Evolutionary conservation across 2,888 invertebrate genomes (phyloP), one percentile per base, ranked within the genome.

Genomic region (Leucophenga maculata): DNA sequence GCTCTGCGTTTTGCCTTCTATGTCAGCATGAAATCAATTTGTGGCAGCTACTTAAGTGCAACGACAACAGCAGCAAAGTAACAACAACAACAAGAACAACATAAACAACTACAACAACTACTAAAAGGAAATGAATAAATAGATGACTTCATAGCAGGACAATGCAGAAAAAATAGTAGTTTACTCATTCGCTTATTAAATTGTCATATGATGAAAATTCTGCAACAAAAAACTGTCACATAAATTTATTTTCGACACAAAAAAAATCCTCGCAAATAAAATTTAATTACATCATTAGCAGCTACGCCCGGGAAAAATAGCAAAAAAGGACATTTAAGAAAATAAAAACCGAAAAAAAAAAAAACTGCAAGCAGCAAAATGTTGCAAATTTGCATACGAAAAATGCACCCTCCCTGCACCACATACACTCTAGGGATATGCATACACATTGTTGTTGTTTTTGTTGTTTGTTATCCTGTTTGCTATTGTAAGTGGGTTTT

Each of bases 21-120:
- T 32, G 31, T 16, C 80, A 80, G 82, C 80, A 74, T 78, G 80
- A 80, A 80, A 80, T 80, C 80, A 80, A 80, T 82, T 82, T 80
- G 82, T 73, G 79, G 82, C 82, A 82, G 80, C 80, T 80, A 80
- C 80, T 80, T 80, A 78, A 80, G 80, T 78, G 80, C 78, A 79
- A 77, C 39, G 39, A 39, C 39, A 39, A 39, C 11, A 11, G 39
- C 39, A 39, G 11, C 39, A 39, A 8, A 11, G 8, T 6, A 32
- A 32, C 8, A 39, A 39, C 20, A 62, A 48, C 44, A 52, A n/a
- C 46, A 65, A 26, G 59, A 74, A 73, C 78, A 77, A 72, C 4
- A 39, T 39, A 1, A 48, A 48, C 13, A 48, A 16, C 4, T 50
- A 50, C 26, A 26, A 26, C 26, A 50, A 50, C 2, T 11, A 50